phyloP scores from a whole-genome alignment of 1,140 invertebrate genomes.

The Mesaphorura yosii region DNA sequence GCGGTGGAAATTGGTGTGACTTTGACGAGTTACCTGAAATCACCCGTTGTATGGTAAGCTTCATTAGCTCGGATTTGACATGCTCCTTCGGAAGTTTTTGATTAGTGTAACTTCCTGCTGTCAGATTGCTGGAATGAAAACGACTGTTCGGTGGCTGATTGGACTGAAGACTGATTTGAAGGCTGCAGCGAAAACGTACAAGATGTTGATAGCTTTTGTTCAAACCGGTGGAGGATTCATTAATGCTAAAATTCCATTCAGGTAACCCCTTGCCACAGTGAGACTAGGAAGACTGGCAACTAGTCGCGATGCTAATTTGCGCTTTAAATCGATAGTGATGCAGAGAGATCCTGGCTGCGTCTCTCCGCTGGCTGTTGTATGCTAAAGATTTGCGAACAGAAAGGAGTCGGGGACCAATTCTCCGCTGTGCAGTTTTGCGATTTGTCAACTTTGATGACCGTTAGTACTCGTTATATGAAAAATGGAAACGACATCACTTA shows the following conservation, averaged over 20 bases:
- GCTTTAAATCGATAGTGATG: slow-evolving; percentile 48
- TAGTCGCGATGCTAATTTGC: neutral
- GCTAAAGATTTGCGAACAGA: slow-evolving; percentile 91
- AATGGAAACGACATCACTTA: too few relatives aligned
- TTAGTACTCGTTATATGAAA: slow-evolving; percentile 44
- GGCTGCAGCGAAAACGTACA: slow-evolving; percentile 85
- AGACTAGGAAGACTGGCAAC: neutral
- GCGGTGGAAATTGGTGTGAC: slow-evolving; percentile 66
- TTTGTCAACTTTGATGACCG: slow-evolving; percentile 76
- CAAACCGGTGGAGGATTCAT: slow-evolving; percentile 66
- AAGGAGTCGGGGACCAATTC: slow-evolving; percentile 87
- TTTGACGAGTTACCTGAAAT: slow-evolving; percentile 74
- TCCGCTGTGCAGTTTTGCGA: slow-evolving; percentile 89
- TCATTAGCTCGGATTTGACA: slow-evolving; percentile 7
- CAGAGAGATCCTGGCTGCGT: slow-evolving; percentile 85
- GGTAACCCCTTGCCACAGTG: slow-evolving; percentile 36
- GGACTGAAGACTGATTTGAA: slow-evolving; percentile 78
- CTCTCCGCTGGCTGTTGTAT: slow-evolving; percentile 85
- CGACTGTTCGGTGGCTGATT: slow-evolving; percentile 89
- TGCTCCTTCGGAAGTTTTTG: neutral
- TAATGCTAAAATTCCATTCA: slow-evolving; percentile 33
- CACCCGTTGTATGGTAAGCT: slow-evolving; percentile 70
- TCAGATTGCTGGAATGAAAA: slow-evolving; percentile 75
- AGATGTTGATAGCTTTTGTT: slow-evolving; percentile 80
- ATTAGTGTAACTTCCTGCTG: neutral